Base-by-base conservation (phyloP, 2,888 invertebrate species). In the Drosophila mulleri region DNA sequence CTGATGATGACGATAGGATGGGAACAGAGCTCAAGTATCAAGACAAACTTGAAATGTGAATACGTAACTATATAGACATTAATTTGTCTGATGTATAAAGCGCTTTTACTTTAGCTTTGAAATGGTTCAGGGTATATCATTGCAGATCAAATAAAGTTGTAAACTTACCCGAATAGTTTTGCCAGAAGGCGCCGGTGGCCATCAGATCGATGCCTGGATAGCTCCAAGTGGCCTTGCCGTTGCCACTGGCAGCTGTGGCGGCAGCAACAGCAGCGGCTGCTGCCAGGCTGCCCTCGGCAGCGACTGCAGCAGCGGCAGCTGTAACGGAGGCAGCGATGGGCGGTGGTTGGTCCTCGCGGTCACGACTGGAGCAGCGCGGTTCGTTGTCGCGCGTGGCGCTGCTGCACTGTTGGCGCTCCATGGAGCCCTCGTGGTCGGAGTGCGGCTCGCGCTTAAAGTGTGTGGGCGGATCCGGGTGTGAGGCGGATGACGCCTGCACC, bases 151-250 rank as follows among this genome's bases (percentile, higher is more conserved):
- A 32, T 32, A 29, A 2, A 8, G 1, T 29, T 29, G 29, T 29
- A 8, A 8, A 9, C 95, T 94, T 92, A 97, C 97, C 97, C 91
- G 97, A 97, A 94, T 97, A 97, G 93, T 97, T 97, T 92, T 97
- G 97, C 97, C 97, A 97, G 93, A 97, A 97, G 48, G 97, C 97
- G 44, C 97, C 97, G 62, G 96, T 96, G 89, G 96, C 96, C 95
- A 97, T 97, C 92, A 97, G 95, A 93, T 97, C 97, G 79, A 96
- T 94, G 61, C 95, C 95, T 41, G 95, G 92, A 93, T 96, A 96
- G 82, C 95, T 95, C 96, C 96, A 96, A 26, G 93, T 92, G 48
- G 94, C 94, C 85, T 95, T 95, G 47, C 94, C 94, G 67, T 90
- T 89, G 53, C 90, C 90, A 32, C 91, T 90, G 52, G 91, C 91